Base-by-base conservation (phyloP, 2,888 invertebrate species). In the Macroteleia sp. region DNA sequence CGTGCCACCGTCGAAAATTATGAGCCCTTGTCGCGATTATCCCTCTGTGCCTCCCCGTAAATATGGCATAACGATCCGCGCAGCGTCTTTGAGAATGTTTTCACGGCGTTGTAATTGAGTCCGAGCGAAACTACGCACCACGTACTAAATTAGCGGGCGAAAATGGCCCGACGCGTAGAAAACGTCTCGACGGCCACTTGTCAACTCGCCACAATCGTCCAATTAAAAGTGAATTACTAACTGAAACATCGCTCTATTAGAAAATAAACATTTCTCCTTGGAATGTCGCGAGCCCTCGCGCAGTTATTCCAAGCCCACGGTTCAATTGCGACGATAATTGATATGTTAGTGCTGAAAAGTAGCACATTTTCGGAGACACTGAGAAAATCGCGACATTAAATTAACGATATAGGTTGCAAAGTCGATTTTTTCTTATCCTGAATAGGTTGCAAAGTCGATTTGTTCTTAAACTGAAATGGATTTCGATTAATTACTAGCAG, bases 1-100 rank as follows among this genome's bases (percentile, higher is more conserved):
- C n/a, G n/a, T 83, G 82, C 81, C 82, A 78, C 77, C 82, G 76
- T 69, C 81, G 73, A 80, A 86, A 86, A 83, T 84, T 85, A 84
- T 81, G 80, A 83, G 67, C 80, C 81, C 77, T 61, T 76, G 82
- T 81, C 81, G 83, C 81, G 77, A 84, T 84, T 81, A 80, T 83
- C 80, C 82, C 82, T 67, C 67, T 57, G 67, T 62, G 75, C 62
- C 57, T 75, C 64, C 73, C 79, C 73, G 76, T 74, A 77, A 74
- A 77, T 77, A 74, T 61, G 64, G 75, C 75, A 48, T 62, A 71
- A 79, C 79, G 71, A 75, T 75, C 74, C 62, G 59, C 64, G 62
- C 67, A n/a, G n/a, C n/a, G 67, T 56, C 75, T 79, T 76, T 76
- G 75, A 76, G 46, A 62, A 67, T 61, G 52, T 69, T 76, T 64